Conservation (phyloP, 2,888 invertebrate species). For the Achlya flavicornis region DNA sequence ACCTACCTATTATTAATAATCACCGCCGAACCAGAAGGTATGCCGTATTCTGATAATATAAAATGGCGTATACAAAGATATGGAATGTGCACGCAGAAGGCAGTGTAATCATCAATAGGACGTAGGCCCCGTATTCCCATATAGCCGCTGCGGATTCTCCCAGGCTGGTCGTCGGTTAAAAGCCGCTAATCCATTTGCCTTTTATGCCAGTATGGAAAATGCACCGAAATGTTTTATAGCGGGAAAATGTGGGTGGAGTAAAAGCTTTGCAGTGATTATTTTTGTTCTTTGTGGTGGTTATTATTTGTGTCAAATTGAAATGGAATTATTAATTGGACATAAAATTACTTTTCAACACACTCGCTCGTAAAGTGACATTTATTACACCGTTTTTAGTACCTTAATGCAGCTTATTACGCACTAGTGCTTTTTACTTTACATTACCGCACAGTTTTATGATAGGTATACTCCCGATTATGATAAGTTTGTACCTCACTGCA, state of each 20-base stretch:
- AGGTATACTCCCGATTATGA: no score
- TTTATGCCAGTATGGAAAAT: constrained; percentile 55
- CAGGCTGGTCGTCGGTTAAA: constrained; percentile 50
- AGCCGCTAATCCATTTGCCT: constrained; percentile 75
- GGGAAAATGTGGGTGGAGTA: constrained; percentile 40
- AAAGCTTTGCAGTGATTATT: constrained; percentile 41
- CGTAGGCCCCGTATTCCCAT: constrained; percentile 1
- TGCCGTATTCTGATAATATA: background rate
- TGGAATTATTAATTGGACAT: background rate
- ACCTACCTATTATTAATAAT: no score
- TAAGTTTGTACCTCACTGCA: no score
- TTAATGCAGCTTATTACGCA: no score
- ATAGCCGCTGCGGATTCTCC: constrained; percentile 33
- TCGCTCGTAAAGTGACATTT: no score
- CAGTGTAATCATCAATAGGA: constrained; percentile 7
- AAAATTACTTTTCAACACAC: no score
- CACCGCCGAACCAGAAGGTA: no score
- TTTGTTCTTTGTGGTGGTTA: constrained; percentile 28
- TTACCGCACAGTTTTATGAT: no score
- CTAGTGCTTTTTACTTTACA: no score
- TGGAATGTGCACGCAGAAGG: background rate
- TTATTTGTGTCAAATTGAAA: constrained; percentile 20
- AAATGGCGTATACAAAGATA: background rate
- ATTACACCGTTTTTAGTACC: no score
- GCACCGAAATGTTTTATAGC: constrained; percentile 49